A percentile compares a stretch with the other conserved stretches of the same genome.
phyloP scores from a whole-genome alignment of 2,888 invertebrate genomes.

The Noctua comes region DNA sequence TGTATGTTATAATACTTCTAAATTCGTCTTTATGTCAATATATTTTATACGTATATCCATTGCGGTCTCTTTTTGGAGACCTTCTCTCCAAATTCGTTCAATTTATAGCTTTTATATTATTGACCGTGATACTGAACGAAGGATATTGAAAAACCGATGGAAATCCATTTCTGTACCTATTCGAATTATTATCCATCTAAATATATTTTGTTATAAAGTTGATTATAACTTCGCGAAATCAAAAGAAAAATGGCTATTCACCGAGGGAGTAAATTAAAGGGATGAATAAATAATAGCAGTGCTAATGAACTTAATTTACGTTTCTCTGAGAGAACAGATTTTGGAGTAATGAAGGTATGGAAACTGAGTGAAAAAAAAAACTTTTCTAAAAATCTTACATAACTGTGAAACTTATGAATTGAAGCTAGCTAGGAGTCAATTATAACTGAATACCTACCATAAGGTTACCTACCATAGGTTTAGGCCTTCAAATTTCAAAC shows the following conservation, averaged over 20 bases:
- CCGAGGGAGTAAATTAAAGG: slow-evolving; percentile 13
- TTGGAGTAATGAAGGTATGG: slow-evolving; percentile 2
- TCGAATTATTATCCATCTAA: background rate
- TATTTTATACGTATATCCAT: background rate
- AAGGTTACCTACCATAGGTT: background rate
- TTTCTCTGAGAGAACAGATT: slow-evolving; percentile 18
- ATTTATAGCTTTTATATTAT: slow-evolving; percentile 12
- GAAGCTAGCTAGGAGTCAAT: too few species aligned
- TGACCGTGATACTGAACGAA: slow-evolving; percentile 7
- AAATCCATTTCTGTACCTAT: slow-evolving; percentile 5
- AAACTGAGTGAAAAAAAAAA: background rate
- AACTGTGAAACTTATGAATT: too few species aligned
- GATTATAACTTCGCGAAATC: slow-evolving; percentile 14
- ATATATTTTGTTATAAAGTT: slow-evolving; percentile 22
- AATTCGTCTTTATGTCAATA: background rate
- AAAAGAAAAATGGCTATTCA: slow-evolving; percentile 22
- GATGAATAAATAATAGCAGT: slow-evolving; percentile 35
- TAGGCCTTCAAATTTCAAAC: background rate
- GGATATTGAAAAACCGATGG: background rate
- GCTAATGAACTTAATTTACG: slow-evolving; percentile 31
- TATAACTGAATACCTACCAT: background rate
- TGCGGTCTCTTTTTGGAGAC: background rate
- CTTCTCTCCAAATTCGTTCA: background rate
- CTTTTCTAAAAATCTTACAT: background rate
- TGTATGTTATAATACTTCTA: too few species aligned